Base-by-base conservation (phyloP, 2,888 invertebrate genomes). In the Acanthosoma haemorrhoidale region DNA sequence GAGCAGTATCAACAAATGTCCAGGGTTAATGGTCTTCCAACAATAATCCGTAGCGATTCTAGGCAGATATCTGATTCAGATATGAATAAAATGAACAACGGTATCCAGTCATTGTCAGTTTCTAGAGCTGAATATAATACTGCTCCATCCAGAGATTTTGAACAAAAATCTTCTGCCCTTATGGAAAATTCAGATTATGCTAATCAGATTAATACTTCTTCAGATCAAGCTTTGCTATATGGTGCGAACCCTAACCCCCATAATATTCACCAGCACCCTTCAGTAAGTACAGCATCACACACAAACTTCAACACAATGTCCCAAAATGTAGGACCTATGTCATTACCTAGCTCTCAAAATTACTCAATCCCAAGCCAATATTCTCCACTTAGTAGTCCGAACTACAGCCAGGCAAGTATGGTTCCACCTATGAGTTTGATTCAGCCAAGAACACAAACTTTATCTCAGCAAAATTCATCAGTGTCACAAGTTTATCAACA, bases 291-390 rank as follows among this genome's bases (percentile, higher is more conserved):
- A n/a, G n/a, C n/a, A n/a, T n/a, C n/a, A n/a, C n/a, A n/a, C n/a
- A n/a, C n/a, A n/a, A n/a, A n/a, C n/a, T 8, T 67, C n/a, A 31
- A 16, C 43, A 36, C 21, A 38, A 39, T 34, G 38, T 13, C 2
- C 5, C 67, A 67, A 13, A 51, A 67, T 57, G 43, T 51, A 13
- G 67, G 67, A n/a, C 67, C 67, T 13, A 51, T 67, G 67, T 67
- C 67, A 9, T 51, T 67, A 51, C 67, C 67, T 16, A 25, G 51
- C n/a, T 67, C 67, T 2, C 67, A 67, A 31, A 51, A 41, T 34
- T 67, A 38, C 18, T 15, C 34, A 13, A 32, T n/a, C 4, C 68
- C 16, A 32, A 25, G 58, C 11, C 68, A 68, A 31, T 68, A 68
- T 51, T 38, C 58, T 31, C 15, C 59, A 4, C 34, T 36, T 8